These are phyloP conservation scores for Tolypeutes matacus DNA, from an alignment of 2,797 vertebrate genomes.

Conservation along the genomic window DNA sequence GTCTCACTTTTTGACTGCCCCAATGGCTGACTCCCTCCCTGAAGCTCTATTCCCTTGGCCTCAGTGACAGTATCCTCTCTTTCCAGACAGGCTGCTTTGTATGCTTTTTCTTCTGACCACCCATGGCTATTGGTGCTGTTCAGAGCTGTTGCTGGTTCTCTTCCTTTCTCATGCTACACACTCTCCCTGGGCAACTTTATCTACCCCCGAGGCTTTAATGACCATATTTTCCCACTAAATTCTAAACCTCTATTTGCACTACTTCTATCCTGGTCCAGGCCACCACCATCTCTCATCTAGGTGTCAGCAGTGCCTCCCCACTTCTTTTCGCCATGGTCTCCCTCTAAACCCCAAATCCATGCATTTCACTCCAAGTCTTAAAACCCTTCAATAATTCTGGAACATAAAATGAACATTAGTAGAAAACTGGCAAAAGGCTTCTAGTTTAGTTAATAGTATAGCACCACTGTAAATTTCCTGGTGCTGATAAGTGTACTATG, in stretches of 20 bases:
- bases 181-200: background rate
- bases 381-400: background rate
- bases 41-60: background rate
- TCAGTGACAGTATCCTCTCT: background rate
- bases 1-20: background rate
- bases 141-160: background rate
- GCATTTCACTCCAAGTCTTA: constrained; percentile 30
- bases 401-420: constrained; percentile 11
- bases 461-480: background rate
- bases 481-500: background rate
- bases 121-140: background rate
- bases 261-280: background rate
- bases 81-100: background rate
- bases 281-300: background rate
- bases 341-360: background rate
- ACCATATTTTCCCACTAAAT: background rate
- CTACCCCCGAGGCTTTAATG: background rate
- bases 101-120: background rate
- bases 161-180: background rate
- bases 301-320: background rate
- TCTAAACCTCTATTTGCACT: background rate
- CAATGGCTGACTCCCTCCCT: background rate
- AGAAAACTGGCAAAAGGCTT: constrained; percentile 5
- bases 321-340: background rate
- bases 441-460: background rate